Base-by-base conservation (phyloP, 2,113 vertebrate species). In the Mobula hypostoma region DNA sequence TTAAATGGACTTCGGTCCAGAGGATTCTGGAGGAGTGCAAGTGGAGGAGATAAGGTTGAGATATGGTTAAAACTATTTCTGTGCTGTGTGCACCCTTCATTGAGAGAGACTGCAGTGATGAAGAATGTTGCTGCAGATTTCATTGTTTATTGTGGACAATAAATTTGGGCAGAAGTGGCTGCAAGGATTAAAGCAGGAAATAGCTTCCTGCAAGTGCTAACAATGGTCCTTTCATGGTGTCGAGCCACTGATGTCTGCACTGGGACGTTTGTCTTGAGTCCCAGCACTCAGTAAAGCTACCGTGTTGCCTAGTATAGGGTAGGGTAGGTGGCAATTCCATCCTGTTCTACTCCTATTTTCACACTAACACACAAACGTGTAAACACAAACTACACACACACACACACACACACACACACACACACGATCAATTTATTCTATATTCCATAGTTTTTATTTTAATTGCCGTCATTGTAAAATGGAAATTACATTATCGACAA, bases 181-280 rank as follows among this genome's bases (percentile, higher is more conserved):
- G 24, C 70, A 74, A 74, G 91, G 40, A 74, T 48, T 74, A 93
- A 74, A 74, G 68, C 91, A 76, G 91, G 91, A 93, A 93, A 93
- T 24, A 32, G 48, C 91, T 93, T 93, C 68, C 91, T 93, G 91
- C 91, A 76, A 56, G 21, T 27, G 21, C 91, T 74, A 93, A 74
- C 91, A 93, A 93, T 93, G 91, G 36, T 29, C 32, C 91, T 93
- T 93, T 93, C 68, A 93, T 56, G 91, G 19, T 74, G 19, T 48
- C 58, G 11, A 29, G 70, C 68, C 74, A 74, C 48, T 74, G 68
- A 93, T 93, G 90, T 74, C 32, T 93, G 91, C 40, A 14, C 91
- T 93, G 91, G 61, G 68, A 74, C 11, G 7, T 48, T 76, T 48
- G 91, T 70, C 70, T 93, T n/a, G 68, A 74, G 36, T 93, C n/a